Conservation (phyloP, 2,797 vertebrate genomes). For the Chrosomus eos region DNA sequence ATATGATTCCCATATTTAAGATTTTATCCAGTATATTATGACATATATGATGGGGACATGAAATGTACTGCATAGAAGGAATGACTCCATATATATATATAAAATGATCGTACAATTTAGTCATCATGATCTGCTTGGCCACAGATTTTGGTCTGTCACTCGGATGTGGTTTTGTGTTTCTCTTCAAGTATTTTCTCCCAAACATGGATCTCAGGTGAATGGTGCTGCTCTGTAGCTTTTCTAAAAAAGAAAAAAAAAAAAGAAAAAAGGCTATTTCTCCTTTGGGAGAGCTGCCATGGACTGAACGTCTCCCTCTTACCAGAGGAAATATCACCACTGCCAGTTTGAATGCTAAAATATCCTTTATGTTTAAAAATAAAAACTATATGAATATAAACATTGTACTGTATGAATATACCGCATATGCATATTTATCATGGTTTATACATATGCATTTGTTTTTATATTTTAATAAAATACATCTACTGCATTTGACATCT, state of each 20-base stretch:
- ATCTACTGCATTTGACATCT: slow-evolving; percentile 51
- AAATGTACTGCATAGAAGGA: slow-evolving; percentile 19
- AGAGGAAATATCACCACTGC: slow-evolving; percentile 81
- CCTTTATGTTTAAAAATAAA: slow-evolving; percentile 74
- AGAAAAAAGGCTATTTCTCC: slow-evolving; percentile 64
- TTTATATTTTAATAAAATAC: slow-evolving; percentile 85
- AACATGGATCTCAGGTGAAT: slow-evolving; percentile 82
- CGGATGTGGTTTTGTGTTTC: slow-evolving; percentile 57
- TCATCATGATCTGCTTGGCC: not conserved
- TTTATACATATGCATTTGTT: slow-evolving; percentile 79
- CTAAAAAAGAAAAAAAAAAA: slow-evolving; percentile 33
- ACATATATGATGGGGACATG: not conserved
- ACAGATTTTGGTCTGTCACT: not conserved
- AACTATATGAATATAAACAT: slow-evolving; percentile 80
- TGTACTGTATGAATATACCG: slow-evolving; percentile 80
- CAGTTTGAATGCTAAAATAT: slow-evolving; percentile 82
- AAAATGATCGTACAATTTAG: not conserved
- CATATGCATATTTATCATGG: slow-evolving; percentile 82
- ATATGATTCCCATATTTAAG: not conserved
- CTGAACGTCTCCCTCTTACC: slow-evolving; percentile 67
- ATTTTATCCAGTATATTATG: slow-evolving; percentile 2
- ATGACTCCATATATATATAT: slow-evolving; percentile 21
- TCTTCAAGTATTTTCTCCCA: slow-evolving; percentile 67
- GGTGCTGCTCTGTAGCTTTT: slow-evolving; percentile 79
- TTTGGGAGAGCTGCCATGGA: slow-evolving; percentile 65